A percentile compares a stretch with the other conserved stretches of the same genome.
phyloP scores from a whole-genome alignment of 2,797 vertebrate genomes.

The Podarcis siculus region DNA sequence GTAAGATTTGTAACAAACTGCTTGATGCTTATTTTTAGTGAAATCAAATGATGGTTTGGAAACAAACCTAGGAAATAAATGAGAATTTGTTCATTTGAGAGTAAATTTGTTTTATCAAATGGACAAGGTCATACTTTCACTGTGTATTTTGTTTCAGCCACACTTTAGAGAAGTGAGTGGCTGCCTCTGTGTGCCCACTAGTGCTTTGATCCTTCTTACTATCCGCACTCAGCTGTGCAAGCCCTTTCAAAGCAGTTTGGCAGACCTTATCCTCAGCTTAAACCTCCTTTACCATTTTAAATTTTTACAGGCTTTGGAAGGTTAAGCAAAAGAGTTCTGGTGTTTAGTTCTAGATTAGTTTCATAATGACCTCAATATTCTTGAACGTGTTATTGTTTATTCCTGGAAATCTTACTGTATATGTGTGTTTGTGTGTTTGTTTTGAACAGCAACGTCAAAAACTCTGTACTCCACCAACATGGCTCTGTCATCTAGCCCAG shows the following conservation, averaged over 20 bases:
- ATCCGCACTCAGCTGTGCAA: background rate
- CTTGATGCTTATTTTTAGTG: background rate
- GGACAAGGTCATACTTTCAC: background rate
- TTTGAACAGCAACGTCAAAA: slow-evolving; percentile 83
- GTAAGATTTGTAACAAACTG: background rate
- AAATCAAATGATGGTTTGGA: slow-evolving; percentile 2
- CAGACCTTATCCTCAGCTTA: background rate
- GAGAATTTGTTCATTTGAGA: background rate
- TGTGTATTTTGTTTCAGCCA: background rate
- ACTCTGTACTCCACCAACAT: slow-evolving; percentile 86
- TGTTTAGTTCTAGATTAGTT: background rate
- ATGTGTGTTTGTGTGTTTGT: background rate
- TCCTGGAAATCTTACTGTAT: background rate
- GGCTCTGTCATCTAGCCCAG: slow-evolving; percentile 84
- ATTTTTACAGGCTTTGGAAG: background rate
- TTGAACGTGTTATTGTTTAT: background rate
- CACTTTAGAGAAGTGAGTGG: background rate
- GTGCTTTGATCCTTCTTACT: background rate
- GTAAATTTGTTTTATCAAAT: background rate
- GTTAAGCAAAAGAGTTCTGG: background rate
- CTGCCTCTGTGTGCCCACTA: no score
- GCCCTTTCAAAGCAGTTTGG: background rate
- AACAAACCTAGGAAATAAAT: slow-evolving; percentile 31
- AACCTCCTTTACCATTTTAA: no score
- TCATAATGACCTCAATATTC: background rate